Percentiles rank a stretch among this genome's conserved stretches.
These are phyloP conservation scores for Leptinotarsa rubiginosa DNA, from an alignment of 2,888 invertebrate species.

Conservation along the genomic window DNA sequence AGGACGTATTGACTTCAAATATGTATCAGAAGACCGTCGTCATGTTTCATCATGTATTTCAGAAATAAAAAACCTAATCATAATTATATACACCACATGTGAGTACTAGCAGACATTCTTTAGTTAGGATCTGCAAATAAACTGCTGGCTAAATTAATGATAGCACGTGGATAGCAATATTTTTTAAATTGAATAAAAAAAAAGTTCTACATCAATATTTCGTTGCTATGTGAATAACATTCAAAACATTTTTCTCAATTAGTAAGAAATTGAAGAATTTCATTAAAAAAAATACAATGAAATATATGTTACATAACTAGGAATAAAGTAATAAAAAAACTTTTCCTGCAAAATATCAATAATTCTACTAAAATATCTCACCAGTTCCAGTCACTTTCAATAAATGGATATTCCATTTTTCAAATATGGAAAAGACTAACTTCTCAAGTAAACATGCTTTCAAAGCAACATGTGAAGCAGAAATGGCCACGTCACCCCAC, in stretches of 20 bases:
- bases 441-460: not conserved
- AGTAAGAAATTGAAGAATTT: too few species aligned
- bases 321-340: not conserved
- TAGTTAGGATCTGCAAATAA: not conserved
- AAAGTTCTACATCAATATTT: too few species aligned
- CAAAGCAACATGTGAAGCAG: not conserved
- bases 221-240: too few species aligned
- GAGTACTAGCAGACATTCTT: not conserved
- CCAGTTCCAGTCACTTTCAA: not conserved
- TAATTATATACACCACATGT: too few species aligned
- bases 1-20: conserved; percentile 52
- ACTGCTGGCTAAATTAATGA: not conserved
- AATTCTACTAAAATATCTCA: not conserved
- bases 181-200: too few species aligned
- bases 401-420: not conserved
- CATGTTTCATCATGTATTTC: conserved; percentile 52
- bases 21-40: conserved; percentile 61
- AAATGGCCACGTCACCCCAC: not conserved
- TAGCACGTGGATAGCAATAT: too few species aligned
- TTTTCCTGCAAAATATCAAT: not conserved
- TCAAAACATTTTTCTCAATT: too few species aligned
- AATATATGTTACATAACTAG: too few species aligned
- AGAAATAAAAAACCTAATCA: not conserved
- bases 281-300: too few species aligned
- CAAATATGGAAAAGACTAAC: not conserved